These are phyloP conservation scores for Drosophila mercatorum DNA, from an alignment of 2,888 invertebrate genomes.

Conservation along the genomic window DNA sequence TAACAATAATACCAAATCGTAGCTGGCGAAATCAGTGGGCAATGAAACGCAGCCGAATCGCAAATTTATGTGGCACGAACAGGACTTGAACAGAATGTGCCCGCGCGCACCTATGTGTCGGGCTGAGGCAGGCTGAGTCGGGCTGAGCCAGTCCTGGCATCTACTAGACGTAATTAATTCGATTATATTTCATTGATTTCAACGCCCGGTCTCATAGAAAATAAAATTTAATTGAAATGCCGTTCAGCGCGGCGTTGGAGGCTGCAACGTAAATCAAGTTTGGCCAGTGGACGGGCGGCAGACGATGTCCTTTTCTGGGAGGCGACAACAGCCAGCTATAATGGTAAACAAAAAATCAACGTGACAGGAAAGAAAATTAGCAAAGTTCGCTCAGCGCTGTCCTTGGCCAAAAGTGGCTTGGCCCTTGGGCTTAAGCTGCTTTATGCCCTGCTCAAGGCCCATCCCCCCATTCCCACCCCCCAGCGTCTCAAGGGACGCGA, in stretches of 20 bases:
- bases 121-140: background rate
- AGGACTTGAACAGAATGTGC: slow-evolving; percentile 29
- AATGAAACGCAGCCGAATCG: slow-evolving; percentile 74
- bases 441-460: slow-evolving; percentile 39
- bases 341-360: slow-evolving; percentile 81
- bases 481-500: slow-evolving; percentile 58
- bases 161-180: slow-evolving; percentile 82
- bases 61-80: slow-evolving; percentile 72
- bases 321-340: slow-evolving; percentile 77
- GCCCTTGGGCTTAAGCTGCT: slow-evolving; percentile 71
- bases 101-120: slow-evolving; percentile 42
- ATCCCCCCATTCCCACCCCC: background rate
- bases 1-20: slow-evolving; percentile 76
- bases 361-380: slow-evolving; percentile 81
- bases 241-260: slow-evolving; percentile 53
- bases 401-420: slow-evolving; percentile 59
- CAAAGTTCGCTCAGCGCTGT: slow-evolving; percentile 66
- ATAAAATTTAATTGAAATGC: slow-evolving; percentile 84
- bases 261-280: slow-evolving; percentile 77
- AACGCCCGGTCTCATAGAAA: slow-evolving; percentile 74
- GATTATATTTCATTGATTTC: slow-evolving; percentile 84
- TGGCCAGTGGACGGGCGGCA: background rate
- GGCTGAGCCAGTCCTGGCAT: slow-evolving; percentile 17
- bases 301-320: slow-evolving; percentile 35
- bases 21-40: slow-evolving; percentile 59